Base-by-base conservation (phyloP, 2,113 vertebrate genomes). In the Brachypteracias leptosomus region DNA sequence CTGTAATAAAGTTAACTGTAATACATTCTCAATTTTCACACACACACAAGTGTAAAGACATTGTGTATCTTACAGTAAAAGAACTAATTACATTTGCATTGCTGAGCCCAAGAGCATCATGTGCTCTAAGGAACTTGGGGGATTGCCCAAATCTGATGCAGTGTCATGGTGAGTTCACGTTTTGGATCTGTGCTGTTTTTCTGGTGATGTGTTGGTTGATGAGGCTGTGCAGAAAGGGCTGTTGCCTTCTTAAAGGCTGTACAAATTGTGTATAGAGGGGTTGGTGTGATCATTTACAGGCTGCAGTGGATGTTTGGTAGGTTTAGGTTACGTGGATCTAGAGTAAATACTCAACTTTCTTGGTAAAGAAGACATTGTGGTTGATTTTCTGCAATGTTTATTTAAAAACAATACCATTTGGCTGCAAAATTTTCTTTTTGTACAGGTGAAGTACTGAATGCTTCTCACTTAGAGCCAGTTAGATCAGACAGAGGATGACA, bases 1-100 rank as follows among this genome's bases (percentile, higher is more conserved):
- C 71, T 93, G 26, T 86, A 96, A 93, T 97, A 95, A 93, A 96
- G 46, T 67, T 70, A 78, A 94, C 54, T 82, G 16, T 75, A 93
- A 75, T 59, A 83, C 51, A 17, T 62, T 89, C 95, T 76, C 54
- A 92, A 86, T 79, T 51, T 92, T 95, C 52, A 74, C 76, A 62
- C 20, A 29, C 24, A 91, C 42, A 21, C 5, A 36, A 42, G n/a
- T 24, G 9, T 11, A 12, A 70, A 71, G 35, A 55, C 20, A 3
- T 33, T 77, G 33, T 76, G 5, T 67, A 9, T 67, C 42, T 31
- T 85, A 35, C 10, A 36, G 38, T 78, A 42, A 22, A 72, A 74
- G 38, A 42, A 44, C 11, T 22, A 24, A 20, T 54, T 3, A 9
- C 19, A 12, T 76, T 66, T 77, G 47, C 42, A 58, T 1, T 62